Evolutionary conservation across 2,113 vertebrate genomes (phyloP).

Genomic region (Pedionomus torquatus): DNA sequence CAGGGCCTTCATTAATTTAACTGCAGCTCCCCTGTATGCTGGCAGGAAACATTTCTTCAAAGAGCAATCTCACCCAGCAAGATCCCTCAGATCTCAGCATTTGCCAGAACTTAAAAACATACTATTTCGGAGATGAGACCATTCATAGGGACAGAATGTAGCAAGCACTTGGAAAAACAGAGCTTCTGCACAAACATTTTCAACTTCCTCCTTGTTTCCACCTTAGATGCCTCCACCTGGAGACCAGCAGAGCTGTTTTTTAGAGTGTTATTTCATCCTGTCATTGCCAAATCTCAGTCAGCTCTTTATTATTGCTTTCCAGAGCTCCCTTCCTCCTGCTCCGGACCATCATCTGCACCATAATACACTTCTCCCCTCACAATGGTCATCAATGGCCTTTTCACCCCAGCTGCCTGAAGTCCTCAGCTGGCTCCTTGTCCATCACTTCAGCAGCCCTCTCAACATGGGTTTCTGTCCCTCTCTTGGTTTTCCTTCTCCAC

Average conservation of each 20-base stretch:
- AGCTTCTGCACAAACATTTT: neutral
- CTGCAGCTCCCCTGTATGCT: neutral
- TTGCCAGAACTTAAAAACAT: neutral
- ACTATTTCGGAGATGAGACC: neutral
- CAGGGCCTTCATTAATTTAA: constrained; percentile 25
- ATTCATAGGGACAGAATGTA: neutral
- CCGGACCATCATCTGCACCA: neutral
- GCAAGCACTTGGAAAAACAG: neutral
- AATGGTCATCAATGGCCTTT: neutral
- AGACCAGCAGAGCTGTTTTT: neutral
- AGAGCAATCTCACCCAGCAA: constrained; percentile 34
- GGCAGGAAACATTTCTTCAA: constrained; percentile 43
- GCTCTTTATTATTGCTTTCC: neutral
- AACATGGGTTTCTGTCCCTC: neutral
- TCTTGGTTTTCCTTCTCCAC: neutral
- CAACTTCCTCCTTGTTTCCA: neutral
- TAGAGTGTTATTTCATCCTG: neutral
- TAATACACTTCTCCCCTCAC: neutral
- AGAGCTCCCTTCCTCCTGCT: neutral
- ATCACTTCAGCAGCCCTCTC: neutral
- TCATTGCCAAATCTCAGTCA: neutral
- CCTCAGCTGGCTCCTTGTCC: neutral
- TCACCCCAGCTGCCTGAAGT: neutral
- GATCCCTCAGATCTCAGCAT: constrained; percentile 44
- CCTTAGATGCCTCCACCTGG: neutral